Evolutionary conservation across 2,888 invertebrate genomes (phyloP).

Genomic region (Lordiphosa andalusiaca): DNA sequence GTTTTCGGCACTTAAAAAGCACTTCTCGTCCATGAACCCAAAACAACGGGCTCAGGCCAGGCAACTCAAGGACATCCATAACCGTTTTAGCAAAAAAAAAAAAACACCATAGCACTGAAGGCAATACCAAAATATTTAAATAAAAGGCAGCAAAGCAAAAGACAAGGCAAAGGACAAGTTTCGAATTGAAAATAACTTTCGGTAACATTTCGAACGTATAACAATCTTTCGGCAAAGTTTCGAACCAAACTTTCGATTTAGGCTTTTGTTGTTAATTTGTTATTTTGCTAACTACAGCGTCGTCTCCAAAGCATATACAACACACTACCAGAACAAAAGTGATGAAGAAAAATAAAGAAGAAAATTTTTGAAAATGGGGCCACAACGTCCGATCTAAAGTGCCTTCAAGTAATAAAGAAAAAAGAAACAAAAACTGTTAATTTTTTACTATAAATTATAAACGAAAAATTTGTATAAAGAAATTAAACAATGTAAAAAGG

Average conservation of each 20-base stretch:
- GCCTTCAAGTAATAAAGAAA: slow-evolving; percentile 86
- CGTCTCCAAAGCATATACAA: slow-evolving; percentile 45
- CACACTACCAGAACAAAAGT: slow-evolving; percentile 47
- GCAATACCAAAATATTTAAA: slow-evolving; percentile 81
- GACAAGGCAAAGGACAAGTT: slow-evolving; percentile 64
- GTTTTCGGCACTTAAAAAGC: too few relatives aligned
- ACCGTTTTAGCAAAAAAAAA: slow-evolving; percentile 81
- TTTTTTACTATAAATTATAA: slow-evolving; percentile 88
- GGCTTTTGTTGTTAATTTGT: slow-evolving; percentile 68
- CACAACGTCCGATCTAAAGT: slow-evolving; percentile 96
- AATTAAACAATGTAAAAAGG: slow-evolving; percentile 85
- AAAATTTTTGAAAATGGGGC: slow-evolving; percentile 86
- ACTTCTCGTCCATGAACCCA: background rate
- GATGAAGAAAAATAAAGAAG: slow-evolving; percentile 80
- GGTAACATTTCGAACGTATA: slow-evolving; percentile 63
- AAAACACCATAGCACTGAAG: slow-evolving; percentile 89
- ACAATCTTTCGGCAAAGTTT: slow-evolving; percentile 62
- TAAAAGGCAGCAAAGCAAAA: slow-evolving; percentile 39
- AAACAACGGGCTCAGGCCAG: slow-evolving; percentile 21
- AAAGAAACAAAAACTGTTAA: slow-evolving; percentile 83
- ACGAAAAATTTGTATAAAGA: slow-evolving; percentile 85
- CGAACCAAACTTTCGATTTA: slow-evolving; percentile 67
- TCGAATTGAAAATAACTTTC: slow-evolving; percentile 63
- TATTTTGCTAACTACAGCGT: slow-evolving; percentile 52
- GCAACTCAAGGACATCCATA: slow-evolving; percentile 83